phyloP scores from a whole-genome alignment of 2,888 invertebrate species.

The Papilio demoleus region DNA sequence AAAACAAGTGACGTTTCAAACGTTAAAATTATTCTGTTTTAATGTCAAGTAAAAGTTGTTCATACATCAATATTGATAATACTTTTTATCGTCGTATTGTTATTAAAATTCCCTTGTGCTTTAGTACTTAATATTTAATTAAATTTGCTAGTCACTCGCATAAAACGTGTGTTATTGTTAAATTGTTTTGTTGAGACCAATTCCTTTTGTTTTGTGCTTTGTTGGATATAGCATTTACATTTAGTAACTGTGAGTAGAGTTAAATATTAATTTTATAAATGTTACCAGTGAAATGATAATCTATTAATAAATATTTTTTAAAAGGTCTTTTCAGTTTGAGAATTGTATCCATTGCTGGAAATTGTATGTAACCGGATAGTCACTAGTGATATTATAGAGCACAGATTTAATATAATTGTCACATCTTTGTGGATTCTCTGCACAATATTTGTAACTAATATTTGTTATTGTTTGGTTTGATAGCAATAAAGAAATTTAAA shows the following conservation, averaged over 20 bases:
- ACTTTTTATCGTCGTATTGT: background rate
- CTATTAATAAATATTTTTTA: background rate
- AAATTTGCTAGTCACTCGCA: conserved; percentile 30
- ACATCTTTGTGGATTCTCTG: background rate
- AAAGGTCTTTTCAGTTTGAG: too few species aligned
- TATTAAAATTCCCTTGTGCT: too few species aligned
- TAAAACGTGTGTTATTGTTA: conserved; percentile 4
- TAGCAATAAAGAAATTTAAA: conserved; percentile 6
- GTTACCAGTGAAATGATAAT: background rate
- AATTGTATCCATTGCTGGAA: too few species aligned
- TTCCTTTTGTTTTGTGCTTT: background rate
- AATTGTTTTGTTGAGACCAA: conserved; percentile 3
- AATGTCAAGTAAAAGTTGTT: too few species aligned
- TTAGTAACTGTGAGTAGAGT: background rate
- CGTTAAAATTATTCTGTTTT: too few species aligned
- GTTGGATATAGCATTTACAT: background rate
- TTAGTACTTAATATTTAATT: conserved; percentile 20
- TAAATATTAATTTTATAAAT: background rate
- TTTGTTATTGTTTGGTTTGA: conserved; percentile 9
- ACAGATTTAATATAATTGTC: background rate
- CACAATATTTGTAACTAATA: background rate
- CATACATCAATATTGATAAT: too few species aligned
- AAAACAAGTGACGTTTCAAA: too few species aligned
- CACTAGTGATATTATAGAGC: background rate
- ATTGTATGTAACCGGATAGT: background rate